phyloP scores from a whole-genome alignment of 2,113 vertebrate species.

The Stomatorhinus ivindoensis region DNA sequence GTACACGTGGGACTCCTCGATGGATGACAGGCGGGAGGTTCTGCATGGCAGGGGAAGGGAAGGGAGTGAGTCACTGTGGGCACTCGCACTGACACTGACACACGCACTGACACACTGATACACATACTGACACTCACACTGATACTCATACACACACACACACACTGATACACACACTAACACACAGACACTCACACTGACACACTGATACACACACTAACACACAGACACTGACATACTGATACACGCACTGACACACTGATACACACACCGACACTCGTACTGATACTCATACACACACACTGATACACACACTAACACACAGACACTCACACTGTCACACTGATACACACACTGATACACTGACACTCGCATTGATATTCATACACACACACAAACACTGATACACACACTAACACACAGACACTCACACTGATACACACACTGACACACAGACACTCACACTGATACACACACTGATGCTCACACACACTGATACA shows the following conservation, averaged over 20 bases:
- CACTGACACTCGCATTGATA: too few species aligned
- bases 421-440: too few species aligned
- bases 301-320: not conserved
- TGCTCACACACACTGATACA: too few species aligned
- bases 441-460: not conserved
- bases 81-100: conserved; percentile 21
- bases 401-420: not conserved
- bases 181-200: not conserved
- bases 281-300: not conserved
- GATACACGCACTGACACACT: not conserved
- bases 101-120: too few species aligned
- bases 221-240: not conserved
- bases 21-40: conserved; percentile 56
- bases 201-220: not conserved
- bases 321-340: too few species aligned
- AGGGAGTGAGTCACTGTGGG: not conserved
- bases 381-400: not conserved
- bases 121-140: not conserved
- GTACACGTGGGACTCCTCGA: conserved; percentile 88
- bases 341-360: not conserved
- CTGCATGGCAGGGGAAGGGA: conserved; percentile 49
- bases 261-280: conserved; percentile 11
- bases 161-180: not conserved
- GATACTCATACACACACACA: not conserved
- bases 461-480: not conserved